Evolutionary conservation across 2,888 invertebrate species (phyloP).

Genomic region (Drosophila percnosoma): DNA sequence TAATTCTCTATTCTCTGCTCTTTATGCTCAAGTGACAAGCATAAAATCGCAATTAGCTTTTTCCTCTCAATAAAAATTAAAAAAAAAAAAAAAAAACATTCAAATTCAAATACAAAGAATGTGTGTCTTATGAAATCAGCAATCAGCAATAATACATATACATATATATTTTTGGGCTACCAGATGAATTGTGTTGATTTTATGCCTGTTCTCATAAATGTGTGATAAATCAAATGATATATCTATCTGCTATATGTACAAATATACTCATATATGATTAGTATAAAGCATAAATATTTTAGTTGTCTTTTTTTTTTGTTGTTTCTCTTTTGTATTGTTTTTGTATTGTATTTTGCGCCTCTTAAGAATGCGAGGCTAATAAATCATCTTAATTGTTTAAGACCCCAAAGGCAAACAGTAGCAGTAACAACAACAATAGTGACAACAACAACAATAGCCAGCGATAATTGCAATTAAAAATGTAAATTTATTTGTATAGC

Average conservation of each 20-base stretch:
- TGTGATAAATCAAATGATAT: constrained; percentile 68
- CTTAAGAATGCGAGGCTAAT: constrained; percentile 73
- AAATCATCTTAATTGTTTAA: constrained; percentile 75
- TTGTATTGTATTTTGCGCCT: constrained; percentile 47
- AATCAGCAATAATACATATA: constrained; percentile 33
- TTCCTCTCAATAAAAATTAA: constrained; percentile 36
- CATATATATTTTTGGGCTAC: constrained; percentile 14
- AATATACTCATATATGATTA: constrained; percentile 38
- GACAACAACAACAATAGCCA: constrained; percentile 50
- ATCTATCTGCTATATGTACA: constrained; percentile 28
- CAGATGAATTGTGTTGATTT: constrained; percentile 60
- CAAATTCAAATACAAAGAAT: constrained; percentile 5
- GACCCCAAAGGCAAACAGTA: constrained; percentile 77
- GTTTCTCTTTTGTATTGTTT: constrained; percentile 27
- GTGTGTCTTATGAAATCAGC: constrained; percentile 63
- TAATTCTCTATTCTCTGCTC: constrained; percentile 27
- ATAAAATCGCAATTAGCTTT: constrained; percentile 71
- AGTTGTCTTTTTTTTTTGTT: constrained; percentile 18
- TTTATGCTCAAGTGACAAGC: constrained; percentile 60
- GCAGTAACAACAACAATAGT: constrained; percentile 38
- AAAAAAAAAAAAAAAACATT: constrained; percentile 4
- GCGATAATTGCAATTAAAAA: constrained; percentile 80
- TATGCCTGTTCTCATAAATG: constrained; percentile 41
- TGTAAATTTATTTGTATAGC: constrained; percentile 74
- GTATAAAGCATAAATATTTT: constrained; percentile 69